Evolutionary conservation across 2,113 vertebrate species (phyloP).

Genomic region (Erinaceus europaeus): DNA sequence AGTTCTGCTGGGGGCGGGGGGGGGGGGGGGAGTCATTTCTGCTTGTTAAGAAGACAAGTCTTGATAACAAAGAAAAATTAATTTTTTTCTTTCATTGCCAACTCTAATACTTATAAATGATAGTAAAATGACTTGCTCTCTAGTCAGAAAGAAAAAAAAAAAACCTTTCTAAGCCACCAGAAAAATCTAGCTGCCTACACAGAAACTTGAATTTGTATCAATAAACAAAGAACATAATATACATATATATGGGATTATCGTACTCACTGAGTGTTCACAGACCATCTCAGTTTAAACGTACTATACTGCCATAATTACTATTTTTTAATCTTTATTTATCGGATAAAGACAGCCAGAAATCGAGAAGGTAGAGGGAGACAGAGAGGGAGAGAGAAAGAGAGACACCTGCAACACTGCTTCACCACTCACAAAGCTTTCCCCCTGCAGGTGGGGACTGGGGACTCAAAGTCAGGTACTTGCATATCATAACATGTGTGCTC

Average conservation of each 20-base stretch:
- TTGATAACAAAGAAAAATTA: constrained; percentile 15
- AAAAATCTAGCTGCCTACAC: neutral
- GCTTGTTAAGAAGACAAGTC: neutral
- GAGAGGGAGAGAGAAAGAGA: no score
- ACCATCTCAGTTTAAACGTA: neutral
- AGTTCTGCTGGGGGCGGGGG: no score
- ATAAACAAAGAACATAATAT: neutral
- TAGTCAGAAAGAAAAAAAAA: constrained; percentile 33
- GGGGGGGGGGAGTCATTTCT: no score
- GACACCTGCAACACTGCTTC: no score
- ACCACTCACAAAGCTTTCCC: no score
- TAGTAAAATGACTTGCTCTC: neutral
- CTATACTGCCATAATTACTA: no score
- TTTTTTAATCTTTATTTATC: no score
- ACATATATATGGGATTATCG: neutral
- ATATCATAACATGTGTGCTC: no score
- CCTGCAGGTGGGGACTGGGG: no score
- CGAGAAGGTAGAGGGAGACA: no score
- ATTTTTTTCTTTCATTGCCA: neutral
- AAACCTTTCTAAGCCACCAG: neutral
- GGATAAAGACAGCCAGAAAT: no score
- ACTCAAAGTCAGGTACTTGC: no score
- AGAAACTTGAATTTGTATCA: constrained; percentile 15
- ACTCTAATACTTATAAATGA: neutral
- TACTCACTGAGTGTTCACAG: neutral